These are phyloP conservation scores for Probaryconus sp. DNA, from an alignment of 1,140 invertebrate species.

Conservation along the genomic window DNA sequence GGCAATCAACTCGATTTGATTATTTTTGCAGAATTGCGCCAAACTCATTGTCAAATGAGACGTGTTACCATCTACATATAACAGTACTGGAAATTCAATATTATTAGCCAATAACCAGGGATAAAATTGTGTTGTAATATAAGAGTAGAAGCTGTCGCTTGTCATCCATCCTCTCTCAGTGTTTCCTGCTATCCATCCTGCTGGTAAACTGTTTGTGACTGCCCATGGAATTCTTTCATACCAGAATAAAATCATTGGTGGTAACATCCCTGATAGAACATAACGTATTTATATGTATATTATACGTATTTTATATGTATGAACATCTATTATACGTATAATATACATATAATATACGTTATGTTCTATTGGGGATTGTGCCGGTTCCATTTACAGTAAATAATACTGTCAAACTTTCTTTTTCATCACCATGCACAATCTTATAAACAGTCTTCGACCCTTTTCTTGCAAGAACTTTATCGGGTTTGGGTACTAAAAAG, in stretches of 20 bases:
- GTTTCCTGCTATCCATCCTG: no score
- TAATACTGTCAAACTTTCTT: constrained; percentile 48
- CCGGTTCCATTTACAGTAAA: constrained; percentile 62
- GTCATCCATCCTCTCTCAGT: constrained; percentile 11
- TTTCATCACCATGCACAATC: constrained; percentile 34
- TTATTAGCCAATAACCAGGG: constrained; percentile 5
- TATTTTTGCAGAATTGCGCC: constrained; percentile 57
- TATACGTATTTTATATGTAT: no score
- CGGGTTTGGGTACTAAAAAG: constrained; percentile 17
- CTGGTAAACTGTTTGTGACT: no score
- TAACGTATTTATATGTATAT: no score
- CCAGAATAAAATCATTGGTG: constrained; percentile 65
- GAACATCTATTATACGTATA: no score
- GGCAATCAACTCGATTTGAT: constrained; percentile 63
- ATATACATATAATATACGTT: no score
- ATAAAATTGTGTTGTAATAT: constrained; percentile 1
- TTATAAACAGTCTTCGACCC: constrained; percentile 17
- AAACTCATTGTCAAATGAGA: constrained; percentile 62
- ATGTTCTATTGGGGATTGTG: no score
- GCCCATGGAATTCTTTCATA: no score
- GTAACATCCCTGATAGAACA: no score
- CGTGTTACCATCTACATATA: constrained; percentile 65
- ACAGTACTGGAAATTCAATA: constrained; percentile 16
- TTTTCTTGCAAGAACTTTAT: constrained; percentile 20
- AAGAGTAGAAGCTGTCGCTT: background rate